Evolutionary conservation across 1,140 invertebrate species (phyloP).

Genomic region (Drosophila pseudoobscura): DNA sequence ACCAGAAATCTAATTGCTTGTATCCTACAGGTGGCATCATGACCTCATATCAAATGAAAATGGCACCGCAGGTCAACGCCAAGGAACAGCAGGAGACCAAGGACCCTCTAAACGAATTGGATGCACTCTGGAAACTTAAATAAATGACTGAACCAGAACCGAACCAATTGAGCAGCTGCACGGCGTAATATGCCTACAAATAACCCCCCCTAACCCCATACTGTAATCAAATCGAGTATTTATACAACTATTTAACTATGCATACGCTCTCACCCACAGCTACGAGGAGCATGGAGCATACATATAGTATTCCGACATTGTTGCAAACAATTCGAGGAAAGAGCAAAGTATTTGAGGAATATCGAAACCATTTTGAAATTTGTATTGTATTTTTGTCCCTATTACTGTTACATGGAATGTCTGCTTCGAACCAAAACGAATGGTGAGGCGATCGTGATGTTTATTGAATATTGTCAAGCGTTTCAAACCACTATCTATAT

Average conservation of each 20-base stretch:
- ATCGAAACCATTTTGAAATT: conserved; percentile 42
- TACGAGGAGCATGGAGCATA: conserved; percentile 11
- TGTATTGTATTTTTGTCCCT: conserved; percentile 40
- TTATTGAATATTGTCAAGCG: conserved; percentile 41
- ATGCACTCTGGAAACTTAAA: conserved; percentile 83
- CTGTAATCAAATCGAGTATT: conserved; percentile 31
- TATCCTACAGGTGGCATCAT: conserved; percentile 71
- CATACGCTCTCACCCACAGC: conserved; percentile 1
- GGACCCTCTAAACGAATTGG: conserved; percentile 82
- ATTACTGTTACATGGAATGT: conserved; percentile 54
- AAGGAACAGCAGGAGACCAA: conserved; percentile 80
- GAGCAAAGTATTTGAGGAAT: conserved; percentile 46
- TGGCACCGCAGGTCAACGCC: conserved; percentile 76
- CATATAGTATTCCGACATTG: conserved; percentile 44
- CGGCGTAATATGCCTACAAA: conserved; percentile 5
- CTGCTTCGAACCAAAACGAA: conserved; percentile 50
- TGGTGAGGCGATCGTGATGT: conserved; percentile 71
- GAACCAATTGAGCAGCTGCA: conserved; percentile 23
- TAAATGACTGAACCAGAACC: conserved; percentile 51
- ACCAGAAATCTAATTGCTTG: neutral
- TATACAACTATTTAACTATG: conserved; percentile 41
- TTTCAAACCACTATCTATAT: conserved; percentile 37
- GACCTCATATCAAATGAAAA: conserved; percentile 83
- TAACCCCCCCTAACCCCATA: no score
- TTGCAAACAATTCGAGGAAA: conserved; percentile 50